Base-by-base conservation (phyloP, 2,797 vertebrate genomes). In the Syngnathus acus region DNA sequence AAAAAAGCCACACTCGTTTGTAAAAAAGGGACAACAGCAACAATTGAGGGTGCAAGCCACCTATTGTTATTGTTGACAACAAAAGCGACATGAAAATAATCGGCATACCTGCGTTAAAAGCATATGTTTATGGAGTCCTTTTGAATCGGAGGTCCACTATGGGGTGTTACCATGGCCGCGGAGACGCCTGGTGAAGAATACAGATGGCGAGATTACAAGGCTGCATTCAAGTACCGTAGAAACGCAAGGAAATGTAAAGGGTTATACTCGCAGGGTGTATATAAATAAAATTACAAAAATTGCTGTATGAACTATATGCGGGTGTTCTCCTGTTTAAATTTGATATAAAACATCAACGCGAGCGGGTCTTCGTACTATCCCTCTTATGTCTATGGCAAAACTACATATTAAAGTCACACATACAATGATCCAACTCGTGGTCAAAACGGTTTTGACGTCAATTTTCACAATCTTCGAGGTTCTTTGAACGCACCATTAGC, bases 141-240 rank as follows among this genome's bases (percentile, higher is more conserved):
- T 40, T 61, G 53, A 72, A 57, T 75, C 66, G 66, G 61, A 26
- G 58, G 69, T 79, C 70, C 68, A 19, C 72, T 68, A n/a, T 39
- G 64, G 13, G 65, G 67, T 86, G 91, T 93, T 92, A 83, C 91
- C 90, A 92, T 92, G 90, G 91, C 81, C 84, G 90, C 91, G 16
- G 72, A 82, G 87, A 91, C 90, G 90, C 90, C 65, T 80, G 55
- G 79, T 62, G 65, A 73, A 1, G 84, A 81, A 84, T 79, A 79
- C 79, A 67, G 60, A 74, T 54, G 0, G 62, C 42, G 51, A 9
- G 64, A 62, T 64, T 10, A 19, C 37, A 11, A 50, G 55, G 86
- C 9, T 82, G 78, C 77, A 0, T 86, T 88, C 75, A 77, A 0
- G 7, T 39, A 48, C 65, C 4, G 21, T 16, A 5, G 2, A 16